A percentile compares a stretch with the other conserved stretches of the same genome.
Conservation (phyloP, 2,797 vertebrate genomes). For the Notoglanidium macrostoma region DNA sequence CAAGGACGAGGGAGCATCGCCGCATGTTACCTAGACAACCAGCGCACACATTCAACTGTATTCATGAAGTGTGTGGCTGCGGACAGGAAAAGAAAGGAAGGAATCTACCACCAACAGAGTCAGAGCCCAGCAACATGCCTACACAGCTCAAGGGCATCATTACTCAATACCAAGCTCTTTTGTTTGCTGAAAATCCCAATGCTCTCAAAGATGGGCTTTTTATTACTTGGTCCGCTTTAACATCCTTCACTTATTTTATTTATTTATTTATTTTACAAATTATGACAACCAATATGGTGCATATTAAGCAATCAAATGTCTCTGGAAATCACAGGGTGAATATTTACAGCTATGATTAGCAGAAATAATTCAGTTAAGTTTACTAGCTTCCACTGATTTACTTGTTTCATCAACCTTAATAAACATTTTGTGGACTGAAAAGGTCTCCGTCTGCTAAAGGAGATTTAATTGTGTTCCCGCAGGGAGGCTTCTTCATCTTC, state of each 20-base stretch:
- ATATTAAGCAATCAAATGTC: constrained; percentile 6
- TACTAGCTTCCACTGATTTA: constrained; percentile 13
- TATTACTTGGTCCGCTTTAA: constrained; percentile 6
- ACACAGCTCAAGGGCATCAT: constrained; percentile 36
- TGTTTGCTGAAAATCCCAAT: constrained; percentile 19
- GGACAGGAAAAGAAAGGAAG: constrained; percentile 42
- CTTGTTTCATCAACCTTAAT: constrained; percentile 23
- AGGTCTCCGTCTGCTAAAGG: constrained; percentile 21
- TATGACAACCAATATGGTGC: not conserved
- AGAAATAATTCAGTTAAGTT: constrained; percentile 1
- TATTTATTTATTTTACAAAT: constrained; percentile 13
- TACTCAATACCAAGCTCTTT: constrained; percentile 31
- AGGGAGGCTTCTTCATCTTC: constrained; percentile 21
- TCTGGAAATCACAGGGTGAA: not conserved
- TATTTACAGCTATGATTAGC: not conserved
- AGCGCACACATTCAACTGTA: constrained; percentile 38
- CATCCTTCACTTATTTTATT: not conserved
- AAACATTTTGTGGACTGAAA: constrained; percentile 33
- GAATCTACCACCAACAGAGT: constrained; percentile 40
- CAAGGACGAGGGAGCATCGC: constrained; percentile 49
- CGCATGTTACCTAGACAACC: constrained; percentile 51
- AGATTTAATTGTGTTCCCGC: constrained; percentile 40
- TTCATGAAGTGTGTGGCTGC: constrained; percentile 29
- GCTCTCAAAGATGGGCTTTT: constrained; percentile 1
- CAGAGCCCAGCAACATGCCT: constrained; percentile 40